Base-by-base conservation (phyloP, 2,888 invertebrate genomes). In the Euzophera pinguis region DNA sequence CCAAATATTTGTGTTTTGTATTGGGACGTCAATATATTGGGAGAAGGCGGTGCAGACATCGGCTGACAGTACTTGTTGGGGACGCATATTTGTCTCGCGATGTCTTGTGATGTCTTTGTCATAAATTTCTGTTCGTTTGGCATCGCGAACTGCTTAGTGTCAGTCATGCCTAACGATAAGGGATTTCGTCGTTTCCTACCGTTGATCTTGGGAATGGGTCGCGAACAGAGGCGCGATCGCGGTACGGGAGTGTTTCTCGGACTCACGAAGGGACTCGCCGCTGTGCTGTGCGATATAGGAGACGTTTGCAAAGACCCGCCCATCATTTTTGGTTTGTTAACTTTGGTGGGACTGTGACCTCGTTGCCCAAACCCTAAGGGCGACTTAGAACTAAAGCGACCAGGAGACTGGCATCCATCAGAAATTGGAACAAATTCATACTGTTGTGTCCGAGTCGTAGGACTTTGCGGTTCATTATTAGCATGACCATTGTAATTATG, bases 401-500 rank as follows among this genome's bases (percentile, higher is more conserved):
- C 71, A 1, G 94, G 94, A 1, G 94, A 94, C 65, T 92, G 93
- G 41, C 94, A 93, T n/a, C 93, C 93, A 7, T 95, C 95, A 34
- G 96, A 96, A 71, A 97, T 97, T 0, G 97, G 97, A 29, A 95
- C 95, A 71, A 97, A 97, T 77, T 94, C 96, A 74, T 95, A 97
- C 71, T 95, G 94, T 73, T 95, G 94, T 45, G 95, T 92, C 57
- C 94, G 91, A 41, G 95, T 93, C 58, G 95, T 95, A 8, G 95
- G 95, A 84, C 95, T 95, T 59, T 94, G 94, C 0, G 94, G 94
- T 50, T 94, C 93, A 41, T 80, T 84, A 50, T 84, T 81, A 52
- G 76, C 69, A 53, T 84, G 82, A 1, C 86, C 87, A 55, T 88
- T 87, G 57, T 83, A 88, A 5, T 79, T 60, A 55, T 80, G 77